Conservation (phyloP, 2,888 invertebrate genomes). For the Apamea crenata region DNA sequence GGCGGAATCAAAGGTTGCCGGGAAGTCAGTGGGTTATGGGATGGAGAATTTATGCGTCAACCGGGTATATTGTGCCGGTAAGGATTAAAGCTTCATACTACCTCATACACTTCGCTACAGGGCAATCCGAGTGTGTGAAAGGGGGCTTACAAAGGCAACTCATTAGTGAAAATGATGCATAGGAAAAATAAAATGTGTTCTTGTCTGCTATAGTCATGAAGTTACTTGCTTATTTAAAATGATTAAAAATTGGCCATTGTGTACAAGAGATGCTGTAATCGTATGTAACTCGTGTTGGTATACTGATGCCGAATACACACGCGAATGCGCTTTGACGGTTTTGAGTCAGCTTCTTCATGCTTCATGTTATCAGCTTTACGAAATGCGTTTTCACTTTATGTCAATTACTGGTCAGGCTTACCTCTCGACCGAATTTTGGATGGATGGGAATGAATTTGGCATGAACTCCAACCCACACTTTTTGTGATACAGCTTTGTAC, state of each 20-base stretch:
- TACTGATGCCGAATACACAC: conserved; percentile 42
- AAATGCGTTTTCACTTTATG: conserved; percentile 32
- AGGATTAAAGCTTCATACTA: not conserved
- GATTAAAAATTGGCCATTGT: conserved; percentile 40
- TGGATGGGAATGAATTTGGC: conserved; percentile 11
- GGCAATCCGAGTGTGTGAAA: not conserved
- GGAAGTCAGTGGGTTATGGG: not conserved
- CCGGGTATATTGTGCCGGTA: not conserved
- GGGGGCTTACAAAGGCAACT: not conserved
- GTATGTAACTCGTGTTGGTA: conserved; percentile 25
- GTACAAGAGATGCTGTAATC: conserved; percentile 33
- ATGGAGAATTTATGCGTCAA: not conserved
- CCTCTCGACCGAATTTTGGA: not conserved
- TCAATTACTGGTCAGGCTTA: not conserved
- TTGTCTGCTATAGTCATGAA: not conserved
- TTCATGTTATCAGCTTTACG: conserved; percentile 1
- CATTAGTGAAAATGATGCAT: not conserved
- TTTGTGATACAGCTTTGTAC: not conserved
- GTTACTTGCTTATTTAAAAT: conserved; percentile 1
- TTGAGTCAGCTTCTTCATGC: conserved; percentile 28
- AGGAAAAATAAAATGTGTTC: not conserved
- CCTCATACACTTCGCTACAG: not conserved
- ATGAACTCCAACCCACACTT: not conserved
- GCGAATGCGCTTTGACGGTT: conserved; percentile 15
- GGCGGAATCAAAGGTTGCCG: not conserved